phyloP scores from a whole-genome alignment of 2,113 vertebrate species.

The Terrapene triunguis region DNA sequence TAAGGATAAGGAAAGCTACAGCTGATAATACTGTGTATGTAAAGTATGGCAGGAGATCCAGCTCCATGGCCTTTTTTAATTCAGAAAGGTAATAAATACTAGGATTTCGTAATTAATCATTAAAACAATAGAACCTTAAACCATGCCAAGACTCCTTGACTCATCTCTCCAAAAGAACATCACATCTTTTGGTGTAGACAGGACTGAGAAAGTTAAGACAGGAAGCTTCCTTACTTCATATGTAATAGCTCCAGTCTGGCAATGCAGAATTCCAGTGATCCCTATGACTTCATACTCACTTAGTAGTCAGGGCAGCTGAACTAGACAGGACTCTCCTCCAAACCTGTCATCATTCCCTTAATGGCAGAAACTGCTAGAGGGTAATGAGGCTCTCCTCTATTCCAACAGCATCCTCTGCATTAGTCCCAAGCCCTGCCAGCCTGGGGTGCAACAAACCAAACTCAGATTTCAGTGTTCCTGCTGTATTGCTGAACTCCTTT shows the following conservation, averaged over 20 bases:
- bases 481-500: neutral
- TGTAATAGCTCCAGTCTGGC: conserved; percentile 20
- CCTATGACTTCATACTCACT: neutral
- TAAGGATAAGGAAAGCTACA: conserved; percentile 24
- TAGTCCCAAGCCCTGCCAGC: neutral
- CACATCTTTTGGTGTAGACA: conserved; percentile 27
- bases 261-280: conserved; percentile 10
- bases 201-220: conserved; percentile 41
- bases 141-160: conserved; percentile 58
- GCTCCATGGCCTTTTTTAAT: conserved; percentile 54
- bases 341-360: neutral
- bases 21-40: neutral
- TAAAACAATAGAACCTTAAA: conserved; percentile 44
- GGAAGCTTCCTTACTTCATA: conserved; percentile 33
- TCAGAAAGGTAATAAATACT: conserved; percentile 41
- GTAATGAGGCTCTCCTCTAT: neutral
- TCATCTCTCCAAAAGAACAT: conserved; percentile 47
- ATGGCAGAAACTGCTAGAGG: neutral
- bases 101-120: conserved; percentile 60
- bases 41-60: conserved; percentile 62
- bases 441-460: neutral
- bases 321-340: conserved; percentile 26
- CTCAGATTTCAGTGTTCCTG: neutral
- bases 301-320: neutral
- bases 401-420: neutral